phyloP scores from a whole-genome alignment of 1,140 invertebrate species.

The Pachypeltis micranthus region DNA sequence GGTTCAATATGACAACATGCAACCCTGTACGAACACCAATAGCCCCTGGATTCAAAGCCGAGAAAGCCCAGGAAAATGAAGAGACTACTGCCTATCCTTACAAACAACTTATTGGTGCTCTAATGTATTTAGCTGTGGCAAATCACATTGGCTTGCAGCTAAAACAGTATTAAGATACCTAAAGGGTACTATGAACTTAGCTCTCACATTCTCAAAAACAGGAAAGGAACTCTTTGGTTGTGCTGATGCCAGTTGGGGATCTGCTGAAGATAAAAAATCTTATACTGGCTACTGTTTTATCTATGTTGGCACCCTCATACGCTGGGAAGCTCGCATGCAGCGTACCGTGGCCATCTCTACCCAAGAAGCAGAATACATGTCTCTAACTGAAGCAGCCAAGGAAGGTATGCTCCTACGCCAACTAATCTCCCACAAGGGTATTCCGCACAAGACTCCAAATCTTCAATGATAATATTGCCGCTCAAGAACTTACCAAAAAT shows the following conservation, averaged over 20 bases:
- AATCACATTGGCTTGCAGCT: background rate
- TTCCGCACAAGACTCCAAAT: too few species aligned
- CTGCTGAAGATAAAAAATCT: slow-evolving; percentile 27
- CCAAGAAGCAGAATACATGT: slow-evolving; percentile 36
- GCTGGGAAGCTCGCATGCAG: slow-evolving; percentile 30
- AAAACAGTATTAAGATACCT: background rate
- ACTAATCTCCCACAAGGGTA: background rate
- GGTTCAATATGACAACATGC: background rate
- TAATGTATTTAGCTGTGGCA: background rate
- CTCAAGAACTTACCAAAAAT: background rate
- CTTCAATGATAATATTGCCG: too few species aligned
- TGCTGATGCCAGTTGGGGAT: background rate
- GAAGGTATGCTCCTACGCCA: slow-evolving; percentile 24
- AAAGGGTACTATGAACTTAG: background rate
- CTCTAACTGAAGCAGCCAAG: slow-evolving; percentile 32
- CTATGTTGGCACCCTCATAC: slow-evolving; percentile 22
- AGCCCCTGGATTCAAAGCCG: background rate
- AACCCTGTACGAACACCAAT: background rate
- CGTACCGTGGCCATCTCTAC: slow-evolving; percentile 31
- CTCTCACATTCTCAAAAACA: background rate
- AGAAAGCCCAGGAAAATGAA: background rate
- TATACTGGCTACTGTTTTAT: slow-evolving; percentile 33
- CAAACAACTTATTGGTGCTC: background rate
- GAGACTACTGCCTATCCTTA: too few species aligned
- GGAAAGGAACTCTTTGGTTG: background rate